Base-by-base conservation (phyloP, 2,797 vertebrate species). In the Podarcis lilfordi region DNA sequence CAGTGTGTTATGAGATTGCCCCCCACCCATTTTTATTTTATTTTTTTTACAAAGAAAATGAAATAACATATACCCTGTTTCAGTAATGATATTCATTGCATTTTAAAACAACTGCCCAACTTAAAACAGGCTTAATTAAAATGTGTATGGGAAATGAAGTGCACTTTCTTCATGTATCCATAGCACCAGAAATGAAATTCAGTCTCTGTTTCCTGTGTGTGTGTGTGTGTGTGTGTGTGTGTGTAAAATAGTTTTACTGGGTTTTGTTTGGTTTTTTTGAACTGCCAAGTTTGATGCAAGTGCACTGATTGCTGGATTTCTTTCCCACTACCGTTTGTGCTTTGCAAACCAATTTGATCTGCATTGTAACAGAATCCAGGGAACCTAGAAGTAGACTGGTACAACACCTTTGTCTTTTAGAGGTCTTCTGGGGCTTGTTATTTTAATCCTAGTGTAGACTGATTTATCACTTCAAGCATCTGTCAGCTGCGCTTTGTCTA, bases 401-500 rank as follows among this genome's bases (percentile, higher is more conserved):
- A 87, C 92, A 93, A 91, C 93, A 96, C 94, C 96, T 96, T 94
- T 95, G 94, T 95, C 94, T 96, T 96, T 93, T 92, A 94, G 92
- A 95, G 94, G 93, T 90, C 95, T 91, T 95, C 88, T 82, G 95
- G 93, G 95, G 90, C 94, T 96, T 97, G 95, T 96, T 96, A 95
- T 95, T 95, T 96, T 96, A 97, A 96, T 97, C 94, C 93, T 95
- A 89, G 40, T 92, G 88, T 91, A 95, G 92, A 88, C 94, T 96
- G 94, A 97, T 97, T 96, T 96, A 97, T 97, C 95, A 94, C 94
- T 95, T 95, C 94, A 93, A 96, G 96, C 95, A 96, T 96, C 95
- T 97, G 96, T 96, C 96, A 96, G 95, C 95, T 95, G 94, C 87
- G 90, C 94, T 96, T 96, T 97, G 95, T 97, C 94, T 96, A 94